These are phyloP conservation scores for Thera britannica DNA, from an alignment of 2,888 invertebrate genomes.

Conservation along the genomic window DNA sequence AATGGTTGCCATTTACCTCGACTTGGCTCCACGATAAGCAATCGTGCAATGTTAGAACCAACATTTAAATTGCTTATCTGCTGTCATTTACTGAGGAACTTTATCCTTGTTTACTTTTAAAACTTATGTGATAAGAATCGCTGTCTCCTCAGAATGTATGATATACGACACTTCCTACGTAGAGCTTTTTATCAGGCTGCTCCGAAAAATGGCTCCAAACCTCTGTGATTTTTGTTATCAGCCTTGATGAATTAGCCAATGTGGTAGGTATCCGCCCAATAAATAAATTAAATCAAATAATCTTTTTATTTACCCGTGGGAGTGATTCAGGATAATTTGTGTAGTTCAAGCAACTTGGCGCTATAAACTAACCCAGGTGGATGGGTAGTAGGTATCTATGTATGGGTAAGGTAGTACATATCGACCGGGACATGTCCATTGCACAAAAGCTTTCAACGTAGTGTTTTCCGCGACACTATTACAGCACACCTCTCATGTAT, in stretches of 20 bases:
- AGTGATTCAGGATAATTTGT: too few species aligned
- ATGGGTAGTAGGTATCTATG: conserved; percentile 2
- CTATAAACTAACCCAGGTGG: too few species aligned
- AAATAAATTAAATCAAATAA: too few species aligned
- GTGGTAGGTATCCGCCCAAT: too few species aligned
- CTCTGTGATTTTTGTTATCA: too few species aligned
- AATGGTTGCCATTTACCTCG: conserved; percentile 1
- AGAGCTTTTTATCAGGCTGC: neutral
- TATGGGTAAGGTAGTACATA: neutral
- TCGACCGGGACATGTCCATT: conserved; percentile 22
- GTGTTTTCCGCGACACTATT: conserved; percentile 14
- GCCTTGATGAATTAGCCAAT: too few species aligned
- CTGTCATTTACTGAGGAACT: neutral
- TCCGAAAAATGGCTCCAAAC: neutral
- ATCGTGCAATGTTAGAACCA: conserved; percentile 2
- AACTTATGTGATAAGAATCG: conserved; percentile 1
- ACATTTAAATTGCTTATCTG: conserved; percentile 13
- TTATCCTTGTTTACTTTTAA: conserved; percentile 9
- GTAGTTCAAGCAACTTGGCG: too few species aligned
- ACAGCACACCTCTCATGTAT: conserved; percentile 1
- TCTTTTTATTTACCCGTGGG: too few species aligned
- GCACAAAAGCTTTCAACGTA: conserved; percentile 23
- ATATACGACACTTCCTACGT: neutral
- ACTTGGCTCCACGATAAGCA: conserved; percentile 18
- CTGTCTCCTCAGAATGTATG: neutral